A percentile compares a stretch with the other conserved stretches of the same genome.
These are phyloP conservation scores for Sebastolobus alascanus DNA, from an alignment of 2,797 vertebrate species.

Conservation along the genomic window DNA sequence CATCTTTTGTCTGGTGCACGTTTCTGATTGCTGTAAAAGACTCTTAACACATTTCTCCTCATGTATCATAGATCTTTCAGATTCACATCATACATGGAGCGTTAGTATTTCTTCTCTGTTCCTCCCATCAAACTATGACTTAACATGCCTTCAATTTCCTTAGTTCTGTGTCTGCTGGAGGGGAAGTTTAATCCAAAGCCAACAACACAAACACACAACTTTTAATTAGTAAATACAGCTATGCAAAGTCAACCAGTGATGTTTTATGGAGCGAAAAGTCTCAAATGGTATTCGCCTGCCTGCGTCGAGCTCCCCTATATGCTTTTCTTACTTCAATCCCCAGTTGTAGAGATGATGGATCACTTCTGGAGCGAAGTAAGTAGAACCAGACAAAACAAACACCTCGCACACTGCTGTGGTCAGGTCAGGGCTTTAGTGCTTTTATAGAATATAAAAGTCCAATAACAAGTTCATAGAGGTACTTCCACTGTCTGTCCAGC, in stretches of 20 bases:
- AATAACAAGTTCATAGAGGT: slow-evolving; percentile 29
- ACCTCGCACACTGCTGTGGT: slow-evolving; percentile 22
- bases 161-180: slow-evolving; percentile 13
- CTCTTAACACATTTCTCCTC: slow-evolving; percentile 12
- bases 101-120: slow-evolving; percentile 11
- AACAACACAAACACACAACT: neutral
- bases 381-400: slow-evolving; percentile 36
- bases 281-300: slow-evolving; percentile 23
- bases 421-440: slow-evolving; percentile 25
- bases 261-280: neutral
- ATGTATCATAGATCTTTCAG: slow-evolving; percentile 4
- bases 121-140: neutral
- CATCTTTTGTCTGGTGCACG: slow-evolving; percentile 32
- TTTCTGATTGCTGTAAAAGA: slow-evolving; percentile 35
- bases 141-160: neutral
- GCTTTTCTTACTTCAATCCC: slow-evolving; percentile 6
- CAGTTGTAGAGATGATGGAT: slow-evolving; percentile 26
- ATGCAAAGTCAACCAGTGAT: slow-evolving; percentile 46
- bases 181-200: slow-evolving; percentile 29
- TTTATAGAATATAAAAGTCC: slow-evolving; percentile 33
- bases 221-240: slow-evolving; percentile 38
- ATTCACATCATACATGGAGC: slow-evolving; percentile 7
- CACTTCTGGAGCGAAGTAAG: slow-evolving; percentile 9
- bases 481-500: slow-evolving; percentile 42
- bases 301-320: neutral